These are phyloP conservation scores for Parthenolecanium corni DNA, from an alignment of 2,888 invertebrate species.

Conservation along the genomic window DNA sequence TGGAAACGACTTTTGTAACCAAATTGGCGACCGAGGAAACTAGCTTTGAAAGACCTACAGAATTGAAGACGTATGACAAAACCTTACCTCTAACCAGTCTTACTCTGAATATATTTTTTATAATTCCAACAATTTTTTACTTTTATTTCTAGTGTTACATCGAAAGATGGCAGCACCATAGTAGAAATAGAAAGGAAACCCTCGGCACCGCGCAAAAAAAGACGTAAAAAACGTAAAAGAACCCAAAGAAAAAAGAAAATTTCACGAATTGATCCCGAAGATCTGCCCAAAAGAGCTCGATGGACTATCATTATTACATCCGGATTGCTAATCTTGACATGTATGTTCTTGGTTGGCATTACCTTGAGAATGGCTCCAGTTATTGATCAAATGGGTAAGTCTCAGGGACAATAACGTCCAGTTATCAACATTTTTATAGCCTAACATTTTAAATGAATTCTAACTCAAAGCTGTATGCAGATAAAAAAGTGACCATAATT, in stretches of 20 bases:
- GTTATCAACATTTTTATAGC: too few species aligned
- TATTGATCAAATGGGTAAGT: slow-evolving; percentile 91
- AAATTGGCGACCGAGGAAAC: background rate
- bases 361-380: slow-evolving; percentile 88
- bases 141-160: background rate
- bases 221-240: slow-evolving; percentile 33
- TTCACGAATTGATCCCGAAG: slow-evolving; percentile 53
- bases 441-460: too few species aligned
- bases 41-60: background rate
- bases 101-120: too few species aligned
- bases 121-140: background rate
- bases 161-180: slow-evolving; percentile 6
- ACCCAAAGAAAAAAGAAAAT: slow-evolving; percentile 35
- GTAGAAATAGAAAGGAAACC: slow-evolving; percentile 10
- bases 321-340: slow-evolving; percentile 73
- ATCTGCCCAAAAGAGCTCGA: slow-evolving; percentile 68
- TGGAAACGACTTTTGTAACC: slow-evolving; percentile 15
- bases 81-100: too few species aligned
- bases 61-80: background rate
- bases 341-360: slow-evolving; percentile 78
- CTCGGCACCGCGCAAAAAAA: slow-evolving; percentile 9
- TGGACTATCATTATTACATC: slow-evolving; percentile 88
- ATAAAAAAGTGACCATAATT: too few species aligned
- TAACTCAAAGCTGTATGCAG: too few species aligned
- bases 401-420: background rate